Evolutionary conservation across 2,888 invertebrate species (phyloP), one percentile per base, ranked within the genome.

Genomic region (Heliconius cydno): DNA sequence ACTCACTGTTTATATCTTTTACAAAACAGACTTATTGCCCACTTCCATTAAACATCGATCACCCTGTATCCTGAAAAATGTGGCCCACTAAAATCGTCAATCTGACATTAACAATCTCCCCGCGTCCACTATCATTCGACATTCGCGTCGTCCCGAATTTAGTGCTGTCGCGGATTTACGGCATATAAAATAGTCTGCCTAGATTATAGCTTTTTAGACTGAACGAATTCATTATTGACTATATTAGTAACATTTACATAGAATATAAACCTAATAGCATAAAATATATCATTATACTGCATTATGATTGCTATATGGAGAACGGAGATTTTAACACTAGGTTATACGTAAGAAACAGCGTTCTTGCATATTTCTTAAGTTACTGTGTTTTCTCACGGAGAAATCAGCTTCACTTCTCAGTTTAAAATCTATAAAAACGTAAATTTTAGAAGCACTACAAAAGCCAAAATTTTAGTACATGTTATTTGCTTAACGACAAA

Each of bases 91-190:
- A 74, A 75, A 41, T 75, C 75, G 75, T 75, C 75, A 75, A 75
- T 75, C 75, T 65, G 65, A 46, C 75, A 65, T 65, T 75, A 75
- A 75, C 75, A 65, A 75, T 75, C 75, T 75, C 10, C 63, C 38
- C 75, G 75, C 75, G 75, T 75, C 75, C 75, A 75, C 75, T 63
- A 75, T 65, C 75, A 65, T 75, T 75, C 75, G 41, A 66, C 65
- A 65, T 75, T 75, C 65, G 60, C 34, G 34, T 60, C 34, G 73
- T n/a, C 13, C 75, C 75, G 28, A 75, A 75, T 75, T 75, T 75
- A 75, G 75, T 75, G 73, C 60, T 52, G 60, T 66, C n/a, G 75
- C 75, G 65, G 65, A 75, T 75, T 66, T 75, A 63, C 41, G 25
- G 28, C 38, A 46, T 75, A 75, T 46, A 60, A 57, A 57, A 57